Evolutionary conservation across 2,888 invertebrate genomes (phyloP).

Genomic region (Limnephilus rhombicus): DNA sequence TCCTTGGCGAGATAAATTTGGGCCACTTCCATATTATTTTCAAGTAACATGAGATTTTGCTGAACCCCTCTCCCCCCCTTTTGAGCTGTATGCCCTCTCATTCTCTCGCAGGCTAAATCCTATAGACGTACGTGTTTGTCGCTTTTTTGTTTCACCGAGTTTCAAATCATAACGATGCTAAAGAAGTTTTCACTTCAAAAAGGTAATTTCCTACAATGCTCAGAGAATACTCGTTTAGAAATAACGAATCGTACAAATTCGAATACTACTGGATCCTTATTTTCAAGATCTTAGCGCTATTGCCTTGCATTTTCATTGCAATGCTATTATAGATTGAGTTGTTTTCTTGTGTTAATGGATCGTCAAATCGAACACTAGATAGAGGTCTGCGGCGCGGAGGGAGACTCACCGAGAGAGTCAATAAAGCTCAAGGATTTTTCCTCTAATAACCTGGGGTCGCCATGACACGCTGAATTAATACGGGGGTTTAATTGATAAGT

Average conservation of each 20-base stretch:
- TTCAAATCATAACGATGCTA: too few relatives aligned
- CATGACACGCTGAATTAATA: not conserved
- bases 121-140: too few relatives aligned
- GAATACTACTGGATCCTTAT: not conserved
- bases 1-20: too few relatives aligned
- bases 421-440: not conserved
- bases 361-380: not conserved
- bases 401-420: not conserved
- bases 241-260: not conserved
- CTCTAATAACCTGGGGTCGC: not conserved
- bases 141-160: too few relatives aligned
- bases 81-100: too few relatives aligned
- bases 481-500: not conserved
- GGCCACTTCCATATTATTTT: too few relatives aligned
- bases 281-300: not conserved
- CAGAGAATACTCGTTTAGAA: not conserved
- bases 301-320: not conserved
- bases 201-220: too few relatives aligned
- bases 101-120: too few relatives aligned
- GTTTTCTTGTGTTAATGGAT: not conserved
- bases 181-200: too few relatives aligned
- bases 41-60: too few relatives aligned
- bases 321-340: not conserved
- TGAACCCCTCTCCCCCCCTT: too few relatives aligned
- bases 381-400: not conserved